Evolutionary conservation across 2,113 vertebrate species (phyloP).

Genomic region (Prionailurus viverrinus): DNA sequence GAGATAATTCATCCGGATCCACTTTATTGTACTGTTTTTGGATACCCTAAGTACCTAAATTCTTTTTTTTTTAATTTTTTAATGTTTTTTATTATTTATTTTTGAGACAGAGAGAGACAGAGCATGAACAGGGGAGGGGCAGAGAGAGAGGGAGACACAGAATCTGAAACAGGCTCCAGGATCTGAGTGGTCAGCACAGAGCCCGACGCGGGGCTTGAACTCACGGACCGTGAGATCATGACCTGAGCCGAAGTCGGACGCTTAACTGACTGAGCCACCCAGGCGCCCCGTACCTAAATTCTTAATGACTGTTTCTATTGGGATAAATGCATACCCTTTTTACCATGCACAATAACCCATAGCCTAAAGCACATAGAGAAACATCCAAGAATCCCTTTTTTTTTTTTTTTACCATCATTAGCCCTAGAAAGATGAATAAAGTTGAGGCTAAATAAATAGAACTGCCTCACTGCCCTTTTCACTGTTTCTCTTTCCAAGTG

Average conservation of each 20-base stretch:
- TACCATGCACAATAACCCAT: too few relatives aligned
- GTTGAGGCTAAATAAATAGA: neutral
- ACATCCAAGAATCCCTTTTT: neutral
- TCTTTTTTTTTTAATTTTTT: neutral
- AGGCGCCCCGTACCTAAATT: neutral
- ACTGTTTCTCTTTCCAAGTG: neutral
- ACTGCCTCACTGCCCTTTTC: accelerated
- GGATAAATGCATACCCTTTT: neutral
- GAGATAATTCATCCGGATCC: neutral
- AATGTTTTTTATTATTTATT: too few relatives aligned
- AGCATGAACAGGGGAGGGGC: too few relatives aligned
- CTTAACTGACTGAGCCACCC: too few relatives aligned
- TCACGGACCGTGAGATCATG: too few relatives aligned
- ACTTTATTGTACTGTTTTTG: neutral
- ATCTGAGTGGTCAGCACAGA: accelerated
- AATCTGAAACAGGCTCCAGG: too few relatives aligned
- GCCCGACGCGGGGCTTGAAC: too few relatives aligned
- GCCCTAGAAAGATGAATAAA: neutral
- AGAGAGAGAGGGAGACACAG: too few relatives aligned
- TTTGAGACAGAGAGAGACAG: too few relatives aligned
- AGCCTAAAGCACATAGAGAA: neutral
- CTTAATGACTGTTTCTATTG: neutral
- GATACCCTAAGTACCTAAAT: neutral
- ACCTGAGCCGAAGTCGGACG: too few relatives aligned
- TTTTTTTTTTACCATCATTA: neutral